These are phyloP conservation scores for Oxystoma pomonae DNA, from an alignment of 2,888 invertebrate genomes.

Conservation along the genomic window DNA sequence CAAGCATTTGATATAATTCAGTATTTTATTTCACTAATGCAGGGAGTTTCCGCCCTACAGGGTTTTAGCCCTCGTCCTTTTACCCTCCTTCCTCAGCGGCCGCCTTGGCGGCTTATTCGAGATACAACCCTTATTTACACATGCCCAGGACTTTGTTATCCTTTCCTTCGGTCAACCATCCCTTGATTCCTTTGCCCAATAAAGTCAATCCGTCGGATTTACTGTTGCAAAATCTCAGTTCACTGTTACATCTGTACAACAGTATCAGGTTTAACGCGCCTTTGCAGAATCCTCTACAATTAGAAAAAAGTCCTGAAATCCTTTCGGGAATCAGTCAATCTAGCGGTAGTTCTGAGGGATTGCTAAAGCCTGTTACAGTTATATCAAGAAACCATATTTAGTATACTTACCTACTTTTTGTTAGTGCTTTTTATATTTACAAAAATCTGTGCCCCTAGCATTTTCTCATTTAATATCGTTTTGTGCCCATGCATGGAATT, in stretches of 20 bases:
- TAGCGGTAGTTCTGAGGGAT: slow-evolving; percentile 27
- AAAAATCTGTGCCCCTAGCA: too few species aligned
- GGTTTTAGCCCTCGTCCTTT: slow-evolving; percentile 48
- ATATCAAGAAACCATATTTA: slow-evolving; percentile 37
- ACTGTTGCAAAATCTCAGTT: slow-evolving; percentile 20
- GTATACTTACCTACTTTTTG: too few species aligned
- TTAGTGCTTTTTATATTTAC: too few species aligned
- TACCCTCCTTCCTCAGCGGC: slow-evolving; percentile 44
- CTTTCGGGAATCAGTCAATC: not conserved
- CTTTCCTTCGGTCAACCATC: slow-evolving; percentile 40
- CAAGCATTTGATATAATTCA: slow-evolving; percentile 85
- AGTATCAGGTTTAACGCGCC: slow-evolving; percentile 34
- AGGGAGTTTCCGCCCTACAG: slow-evolving; percentile 48
- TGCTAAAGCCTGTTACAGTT: slow-evolving; percentile 47
- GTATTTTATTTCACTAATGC: slow-evolving; percentile 59
- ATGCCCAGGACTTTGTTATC: slow-evolving; percentile 52
- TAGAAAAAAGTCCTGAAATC: slow-evolving; percentile 18
- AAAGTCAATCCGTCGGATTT: slow-evolving; percentile 42
- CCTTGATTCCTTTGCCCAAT: slow-evolving; percentile 31
- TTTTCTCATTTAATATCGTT: too few species aligned
- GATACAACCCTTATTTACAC: slow-evolving; percentile 48
- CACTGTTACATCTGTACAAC: slow-evolving; percentile 36
- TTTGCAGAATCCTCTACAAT: slow-evolving; percentile 35
- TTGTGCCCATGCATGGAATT: slow-evolving; percentile 51
- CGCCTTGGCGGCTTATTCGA: slow-evolving; percentile 42